phyloP scores from a whole-genome alignment of 2,797 vertebrate genomes.

The Darevskia mixta region DNA sequence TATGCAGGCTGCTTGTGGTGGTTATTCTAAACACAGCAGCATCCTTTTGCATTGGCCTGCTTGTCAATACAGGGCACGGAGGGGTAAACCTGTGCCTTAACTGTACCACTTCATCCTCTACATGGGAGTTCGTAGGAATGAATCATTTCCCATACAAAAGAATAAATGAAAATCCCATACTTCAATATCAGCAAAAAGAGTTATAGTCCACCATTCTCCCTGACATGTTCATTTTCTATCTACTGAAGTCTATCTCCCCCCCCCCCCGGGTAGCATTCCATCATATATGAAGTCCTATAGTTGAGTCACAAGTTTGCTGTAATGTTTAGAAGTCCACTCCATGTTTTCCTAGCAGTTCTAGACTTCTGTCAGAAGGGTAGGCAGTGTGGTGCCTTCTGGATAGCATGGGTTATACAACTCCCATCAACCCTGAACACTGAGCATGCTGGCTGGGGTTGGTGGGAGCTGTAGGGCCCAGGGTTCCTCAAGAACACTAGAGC shows the following conservation, averaged over 20 bases:
- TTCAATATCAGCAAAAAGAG: neutral
- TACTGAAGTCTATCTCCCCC: neutral
- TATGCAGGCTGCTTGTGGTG: neutral
- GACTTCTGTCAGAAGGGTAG: neutral
- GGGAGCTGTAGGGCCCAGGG: too few relatives aligned
- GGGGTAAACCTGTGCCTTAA: neutral
- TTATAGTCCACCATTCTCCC: neutral
- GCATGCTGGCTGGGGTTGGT: neutral
- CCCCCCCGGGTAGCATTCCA: neutral
- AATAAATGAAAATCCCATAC: neutral
- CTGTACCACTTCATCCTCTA: neutral
- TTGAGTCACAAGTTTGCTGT: neutral
- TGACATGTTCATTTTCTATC: neutral
- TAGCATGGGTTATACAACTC: neutral
- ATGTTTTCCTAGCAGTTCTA: slow-evolving; percentile 4
- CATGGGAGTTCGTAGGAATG: neutral
- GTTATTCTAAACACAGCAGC: neutral
- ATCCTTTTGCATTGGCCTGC: slow-evolving; percentile 26
- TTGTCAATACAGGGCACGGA: neutral
- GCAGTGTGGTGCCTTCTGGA: neutral
- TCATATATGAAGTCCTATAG: neutral
- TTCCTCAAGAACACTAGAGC: too few relatives aligned
- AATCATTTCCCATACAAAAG: neutral
- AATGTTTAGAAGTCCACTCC: neutral
- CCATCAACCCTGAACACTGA: neutral